Conservation (phyloP, 2,888 invertebrate genomes). For the Sericinus montela region DNA sequence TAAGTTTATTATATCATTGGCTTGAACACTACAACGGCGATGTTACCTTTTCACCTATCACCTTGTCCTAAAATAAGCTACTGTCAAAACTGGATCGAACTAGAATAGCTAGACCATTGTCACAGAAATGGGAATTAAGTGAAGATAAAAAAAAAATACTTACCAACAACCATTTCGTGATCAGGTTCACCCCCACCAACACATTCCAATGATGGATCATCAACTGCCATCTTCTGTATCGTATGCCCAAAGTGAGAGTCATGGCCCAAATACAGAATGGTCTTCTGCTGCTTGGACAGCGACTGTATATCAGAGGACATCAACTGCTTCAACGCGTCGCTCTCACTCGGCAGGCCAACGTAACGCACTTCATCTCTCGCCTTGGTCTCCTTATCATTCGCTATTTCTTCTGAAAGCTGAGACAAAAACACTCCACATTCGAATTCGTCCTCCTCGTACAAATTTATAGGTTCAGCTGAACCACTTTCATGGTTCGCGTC, state of each 20-base stretch:
- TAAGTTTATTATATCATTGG: no score
- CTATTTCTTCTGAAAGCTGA: conserved; percentile 51
- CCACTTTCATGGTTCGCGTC: conserved; percentile 29
- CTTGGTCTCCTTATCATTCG: conserved; percentile 46
- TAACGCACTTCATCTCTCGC: conserved; percentile 42
- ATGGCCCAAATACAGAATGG: conserved; percentile 58
- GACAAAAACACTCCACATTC: conserved; percentile 55
- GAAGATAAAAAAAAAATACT: no score
- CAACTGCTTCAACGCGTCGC: conserved; percentile 58
- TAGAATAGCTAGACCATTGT: no score
- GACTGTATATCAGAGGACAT: conserved; percentile 62
- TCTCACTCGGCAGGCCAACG: conserved; percentile 42
- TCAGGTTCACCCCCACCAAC: conserved; percentile 32
- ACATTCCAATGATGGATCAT: conserved; percentile 52
- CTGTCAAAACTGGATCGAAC: no score
- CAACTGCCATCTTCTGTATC: conserved; percentile 61
- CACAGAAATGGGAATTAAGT: no score
- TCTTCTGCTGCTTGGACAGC: conserved; percentile 54
- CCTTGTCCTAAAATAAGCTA: no score
- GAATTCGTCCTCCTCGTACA: conserved; percentile 54
- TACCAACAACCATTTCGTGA: conserved; percentile 44
- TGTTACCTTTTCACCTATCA: no score
- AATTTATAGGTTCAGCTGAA: conserved; percentile 22
- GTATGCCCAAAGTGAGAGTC: conserved; percentile 57
- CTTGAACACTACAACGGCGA: no score